Evolutionary conservation across 2,113 vertebrate species (phyloP).

Genomic region (Suricata suricatta): DNA sequence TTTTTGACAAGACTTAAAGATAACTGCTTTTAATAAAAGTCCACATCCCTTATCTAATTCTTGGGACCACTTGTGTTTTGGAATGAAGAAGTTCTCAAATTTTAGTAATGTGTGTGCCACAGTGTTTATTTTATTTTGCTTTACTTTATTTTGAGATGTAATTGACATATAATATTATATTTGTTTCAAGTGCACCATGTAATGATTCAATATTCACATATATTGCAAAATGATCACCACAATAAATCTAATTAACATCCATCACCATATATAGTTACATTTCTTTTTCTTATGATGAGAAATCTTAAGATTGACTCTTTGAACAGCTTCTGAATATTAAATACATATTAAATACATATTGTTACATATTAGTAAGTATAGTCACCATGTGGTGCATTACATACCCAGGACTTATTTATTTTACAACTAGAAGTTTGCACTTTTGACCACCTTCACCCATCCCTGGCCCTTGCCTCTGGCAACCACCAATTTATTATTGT

Average conservation of each 20-base stretch:
- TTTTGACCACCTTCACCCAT: not conserved
- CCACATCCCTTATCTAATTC: not conserved
- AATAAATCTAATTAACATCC: not conserved
- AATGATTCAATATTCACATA: not conserved
- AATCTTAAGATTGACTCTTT: not conserved
- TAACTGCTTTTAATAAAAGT: not conserved
- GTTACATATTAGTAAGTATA: not conserved
- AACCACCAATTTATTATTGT: not conserved
- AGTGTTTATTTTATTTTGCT: not conserved
- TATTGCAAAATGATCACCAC: not conserved
- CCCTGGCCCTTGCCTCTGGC: not conserved
- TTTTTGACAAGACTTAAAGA: not conserved
- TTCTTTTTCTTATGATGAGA: conserved; percentile 7
- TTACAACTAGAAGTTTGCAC: not conserved
- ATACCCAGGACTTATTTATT: not conserved
- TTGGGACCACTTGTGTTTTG: not conserved
- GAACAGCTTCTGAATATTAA: not conserved
- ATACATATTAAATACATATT: not conserved
- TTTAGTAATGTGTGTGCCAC: not conserved
- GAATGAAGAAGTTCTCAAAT: conserved; percentile 30
- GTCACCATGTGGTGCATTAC: not conserved
- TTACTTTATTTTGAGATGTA: not conserved
- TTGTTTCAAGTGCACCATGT: not conserved
- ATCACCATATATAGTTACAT: not conserved
- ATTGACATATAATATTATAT: not conserved